Base-by-base conservation (phyloP, 2,888 invertebrate genomes). In the Keiferia lycopersicella region DNA sequence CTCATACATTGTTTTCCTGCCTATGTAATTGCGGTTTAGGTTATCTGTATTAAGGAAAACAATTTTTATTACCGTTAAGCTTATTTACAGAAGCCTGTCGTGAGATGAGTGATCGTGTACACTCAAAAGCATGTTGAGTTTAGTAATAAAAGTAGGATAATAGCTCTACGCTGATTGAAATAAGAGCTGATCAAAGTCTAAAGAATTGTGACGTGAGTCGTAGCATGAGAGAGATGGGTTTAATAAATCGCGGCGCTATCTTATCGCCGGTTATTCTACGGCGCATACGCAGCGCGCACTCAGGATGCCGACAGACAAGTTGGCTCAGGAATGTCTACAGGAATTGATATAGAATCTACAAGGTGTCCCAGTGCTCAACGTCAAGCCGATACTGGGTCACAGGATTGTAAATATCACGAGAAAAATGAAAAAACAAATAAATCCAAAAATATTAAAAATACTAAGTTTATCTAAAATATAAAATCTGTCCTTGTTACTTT, bases 91-190 rank as follows among this genome's bases (percentile, higher is more conserved):
- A 59, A n/a, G 59, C 45, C 22, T 73, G 75, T 77, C 74, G 2
- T 22, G 63, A 71, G 70, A 74, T 74, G 74, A 73, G 72, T 72
- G 74, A 73, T 16, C n/a, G 45, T n/a, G 45, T 45, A 68, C 70
- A 69, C 64, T 64, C 61, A 63, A 26, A 20, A 45, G 45, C 45
- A 45, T 45, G 45, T 45, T 16, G 45, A 45, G 45, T 45, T 45
- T 45, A 45, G 45, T 3, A 45, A n/a, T 45, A 7, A 11, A 3
- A n/a, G 45, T 16, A 16, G 7, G 45, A 45, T n/a, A n/a, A 45
- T 45, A 6, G n/a, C 45, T 45, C 45, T 45, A 3, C n/a, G 11
- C 0, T 45, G 16, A 45, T n/a, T 45, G n/a, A 16, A n/a, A 45
- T 45, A 45, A 45, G 45, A n/a, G 7, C 45, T 45, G 45, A n/a